Base-by-base conservation (phyloP, 2,888 invertebrate species). In the Aphodius granarius region DNA sequence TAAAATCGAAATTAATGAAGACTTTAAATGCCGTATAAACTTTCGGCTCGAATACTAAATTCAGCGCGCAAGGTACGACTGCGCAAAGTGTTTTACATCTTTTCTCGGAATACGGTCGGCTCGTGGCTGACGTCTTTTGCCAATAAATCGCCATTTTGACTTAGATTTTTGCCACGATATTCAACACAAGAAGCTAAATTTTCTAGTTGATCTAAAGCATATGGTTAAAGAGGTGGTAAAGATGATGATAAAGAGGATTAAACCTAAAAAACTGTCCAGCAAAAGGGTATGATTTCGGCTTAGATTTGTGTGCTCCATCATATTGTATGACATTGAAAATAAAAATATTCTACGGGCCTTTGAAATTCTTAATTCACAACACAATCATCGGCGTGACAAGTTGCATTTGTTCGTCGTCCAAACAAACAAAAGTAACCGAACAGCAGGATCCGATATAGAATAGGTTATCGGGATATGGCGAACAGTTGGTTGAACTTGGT, bases 401-500 rank as follows among this genome's bases (percentile, higher is more conserved):
- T 43, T 43, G 43, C 43, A 43, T 43, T 43, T 43, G 43, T 43
- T 43, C 43, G 9, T 43, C 43, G 6, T 13, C 43, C 43, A 43
- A 43, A 43, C 43, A 43, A 43, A 43, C 43, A 43, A 43, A 43
- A n/a, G n/a, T n/a, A n/a, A n/a, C n/a, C 43, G 6, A 43, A 43
- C 43, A 9, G 43, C 43, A 6, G 43, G 43, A 43, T 43, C 43
- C 1, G 43, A 43, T 43, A n/a, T 9, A 43, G 43, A 43, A 43
- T 43, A 3, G 43, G 43, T 43, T 43, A 16, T 68, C 20, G 68
- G n/a, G 68, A 6, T 21, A 20, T 68, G 20, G 20, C n/a, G 68
- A 68, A 68, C 68, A 68, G 68, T 68, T 68, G 68, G 43, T 66
- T 74, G 72, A 74, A 74, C 74, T 73, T 73, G 76, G 74, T 72